Evolutionary conservation across 2,113 vertebrate species (phyloP), one percentile per base, ranked within the genome.

Genomic region (Ondatra zibethicus): DNA sequence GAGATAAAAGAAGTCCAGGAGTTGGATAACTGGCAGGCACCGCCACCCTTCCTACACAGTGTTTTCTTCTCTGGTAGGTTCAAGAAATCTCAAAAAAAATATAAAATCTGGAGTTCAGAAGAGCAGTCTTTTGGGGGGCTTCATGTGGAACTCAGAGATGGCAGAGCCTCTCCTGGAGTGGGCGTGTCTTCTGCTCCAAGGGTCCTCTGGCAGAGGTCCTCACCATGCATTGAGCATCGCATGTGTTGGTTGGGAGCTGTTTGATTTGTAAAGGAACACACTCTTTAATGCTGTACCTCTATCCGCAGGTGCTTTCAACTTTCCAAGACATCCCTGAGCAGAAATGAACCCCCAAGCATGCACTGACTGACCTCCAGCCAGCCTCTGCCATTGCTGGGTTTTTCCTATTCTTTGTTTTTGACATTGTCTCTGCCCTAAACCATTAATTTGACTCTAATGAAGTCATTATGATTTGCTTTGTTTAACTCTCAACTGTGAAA

Each of bases 1-100:
- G 97, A 98, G 94, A 98, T 98, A 88, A 92, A 52, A 88, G 98
- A 98, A 94, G 98, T 98, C 0, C 12, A 97, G 70, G 97, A 97
- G 27, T 97, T 98, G 42, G 78, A 98, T 0, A 10, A 88, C 0
- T 98, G 98, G 98, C 86, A 66, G 36, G 91, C 96, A 27, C 78
- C 94, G 0, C 3, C 63, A 12, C 68, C 98, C 45, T 84, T 97
- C 55, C 1, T 84, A 3, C 36, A 55, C 0, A 58, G 13, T 63
- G 47, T 97, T 73, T 25, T 85, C 27, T 50, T 68, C 47, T 0
- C 89, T 72, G 94, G 97, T 96, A 89, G 61, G 93, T 94, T 58
- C 29, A 81, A 63, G 27, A 77, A 77, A 77, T 66, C 77, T 95
- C 81, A 93, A 50, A 95, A 95, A 31, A 93, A 36, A 42, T 95